phyloP scores from a whole-genome alignment of 2,888 invertebrate genomes.

The Pandemis cinnamomeana region DNA sequence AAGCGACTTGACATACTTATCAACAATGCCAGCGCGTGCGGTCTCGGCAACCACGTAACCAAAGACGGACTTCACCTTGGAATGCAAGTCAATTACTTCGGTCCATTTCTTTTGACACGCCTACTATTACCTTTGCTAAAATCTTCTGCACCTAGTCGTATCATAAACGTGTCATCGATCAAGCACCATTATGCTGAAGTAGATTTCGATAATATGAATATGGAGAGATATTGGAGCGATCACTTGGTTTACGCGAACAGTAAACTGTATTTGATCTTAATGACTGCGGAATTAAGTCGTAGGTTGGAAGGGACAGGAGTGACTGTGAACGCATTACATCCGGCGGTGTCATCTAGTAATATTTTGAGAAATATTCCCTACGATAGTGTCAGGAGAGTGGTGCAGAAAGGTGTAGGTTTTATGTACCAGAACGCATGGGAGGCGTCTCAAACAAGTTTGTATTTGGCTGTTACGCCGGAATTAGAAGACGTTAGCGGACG shows the following conservation, averaged over 20 bases:
- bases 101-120: conserved; percentile 89
- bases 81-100: conserved; percentile 89
- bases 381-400: conserved; percentile 60
- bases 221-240: conserved; percentile 82
- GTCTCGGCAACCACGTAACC: conserved; percentile 79
- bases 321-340: conserved; percentile 88
- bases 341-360: conserved; percentile 88
- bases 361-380: conserved; percentile 85
- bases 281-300: conserved; percentile 85
- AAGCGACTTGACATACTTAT: conserved; percentile 83
- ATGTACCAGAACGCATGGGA: conserved; percentile 85
- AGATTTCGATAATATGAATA: conserved; percentile 77
- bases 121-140: conserved; percentile 82
- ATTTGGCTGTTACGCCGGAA: conserved; percentile 82
- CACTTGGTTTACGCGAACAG: conserved; percentile 77
- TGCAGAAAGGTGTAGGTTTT: conserved; percentile 61
- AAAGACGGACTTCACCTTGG: conserved; percentile 88
- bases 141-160: conserved; percentile 85
- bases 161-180: conserved; percentile 86
- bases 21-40: conserved; percentile 85
- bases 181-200: conserved; percentile 81
- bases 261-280: conserved; percentile 87
- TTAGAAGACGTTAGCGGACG: conserved; percentile 85
- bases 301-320: conserved; percentile 85
- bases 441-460: conserved; percentile 87